These are phyloP conservation scores for Hylaeus anthracinus DNA, from an alignment of 1,140 invertebrate genomes.

Conservation along the genomic window DNA sequence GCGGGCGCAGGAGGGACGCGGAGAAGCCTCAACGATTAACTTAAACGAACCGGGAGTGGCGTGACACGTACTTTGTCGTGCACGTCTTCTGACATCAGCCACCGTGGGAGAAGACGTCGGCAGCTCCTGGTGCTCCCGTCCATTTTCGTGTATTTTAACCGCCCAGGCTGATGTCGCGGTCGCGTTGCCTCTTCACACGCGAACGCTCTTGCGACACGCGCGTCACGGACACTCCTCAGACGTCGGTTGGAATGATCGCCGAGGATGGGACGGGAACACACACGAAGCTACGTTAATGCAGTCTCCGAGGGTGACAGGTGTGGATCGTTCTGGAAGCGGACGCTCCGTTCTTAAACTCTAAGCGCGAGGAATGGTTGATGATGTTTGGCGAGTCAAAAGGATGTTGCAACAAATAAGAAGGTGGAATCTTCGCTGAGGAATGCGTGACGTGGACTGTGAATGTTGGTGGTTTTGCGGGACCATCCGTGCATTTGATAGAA, in stretches of 20 bases:
- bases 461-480: no score
- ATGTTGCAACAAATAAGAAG: no score
- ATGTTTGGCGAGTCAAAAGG: no score
- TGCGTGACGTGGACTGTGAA: no score
- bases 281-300: neutral
- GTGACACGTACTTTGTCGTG: constrained; percentile 79
- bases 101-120: constrained; percentile 65
- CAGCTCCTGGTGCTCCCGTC: neutral
- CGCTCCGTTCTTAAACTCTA: no score
- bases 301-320: neutral
- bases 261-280: neutral
- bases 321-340: no score
- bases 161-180: neutral
- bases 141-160: neutral
- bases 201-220: constrained; percentile 7
- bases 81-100: constrained; percentile 72
- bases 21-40: constrained; percentile 70
- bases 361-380: no score
- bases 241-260: neutral
- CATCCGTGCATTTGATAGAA: no score
- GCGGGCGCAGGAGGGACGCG: constrained; percentile 38
- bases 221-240: neutral
- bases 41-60: constrained; percentile 77
- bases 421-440: no score
- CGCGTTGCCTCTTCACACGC: neutral